A percentile compares a stretch with the other conserved stretches of the same genome.
Conservation (phyloP, 2,113 vertebrate genomes). For the Dicentrarchus labrax region DNA sequence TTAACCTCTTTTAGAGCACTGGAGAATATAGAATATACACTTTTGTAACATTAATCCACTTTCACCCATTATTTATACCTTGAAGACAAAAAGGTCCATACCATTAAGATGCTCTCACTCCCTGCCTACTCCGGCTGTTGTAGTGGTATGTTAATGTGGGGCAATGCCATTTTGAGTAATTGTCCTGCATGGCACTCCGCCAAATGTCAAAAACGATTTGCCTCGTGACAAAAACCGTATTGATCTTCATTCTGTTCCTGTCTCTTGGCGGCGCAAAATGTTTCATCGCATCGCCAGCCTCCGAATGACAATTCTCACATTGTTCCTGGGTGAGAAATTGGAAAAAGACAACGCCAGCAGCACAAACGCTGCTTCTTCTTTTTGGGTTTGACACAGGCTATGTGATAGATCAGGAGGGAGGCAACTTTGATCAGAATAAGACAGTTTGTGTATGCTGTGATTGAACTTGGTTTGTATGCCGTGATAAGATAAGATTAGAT, state of each 20-base stretch:
- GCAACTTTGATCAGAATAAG: slow-evolving; percentile 5
- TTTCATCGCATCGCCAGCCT: slow-evolving; percentile 71
- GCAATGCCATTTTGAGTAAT: slow-evolving; percentile 80
- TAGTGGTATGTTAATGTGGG: slow-evolving; percentile 76
- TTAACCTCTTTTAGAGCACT: slow-evolving; percentile 31
- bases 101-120: slow-evolving; percentile 60
- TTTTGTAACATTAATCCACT: slow-evolving; percentile 44
- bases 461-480: not conserved
- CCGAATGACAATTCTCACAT: slow-evolving; percentile 74
- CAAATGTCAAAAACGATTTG: slow-evolving; percentile 87
- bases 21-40: slow-evolving; percentile 7
- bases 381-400: not conserved
- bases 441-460: not conserved
- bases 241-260: slow-evolving; percentile 81
- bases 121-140: slow-evolving; percentile 52
- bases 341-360: slow-evolving; percentile 47
- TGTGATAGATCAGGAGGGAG: not conserved
- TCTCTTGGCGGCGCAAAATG: slow-evolving; percentile 69
- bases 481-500: not conserved
- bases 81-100: slow-evolving; percentile 49
- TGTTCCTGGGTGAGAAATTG: slow-evolving; percentile 65
- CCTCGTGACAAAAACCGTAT: slow-evolving; percentile 77
- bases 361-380: slow-evolving; percentile 32
- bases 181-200: slow-evolving; percentile 78
- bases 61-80: slow-evolving; percentile 37